Percentiles rank a stretch among this genome's conserved stretches.
phyloP scores from a whole-genome alignment of 2,888 invertebrate genomes.

The Polyommatus iphigenia region DNA sequence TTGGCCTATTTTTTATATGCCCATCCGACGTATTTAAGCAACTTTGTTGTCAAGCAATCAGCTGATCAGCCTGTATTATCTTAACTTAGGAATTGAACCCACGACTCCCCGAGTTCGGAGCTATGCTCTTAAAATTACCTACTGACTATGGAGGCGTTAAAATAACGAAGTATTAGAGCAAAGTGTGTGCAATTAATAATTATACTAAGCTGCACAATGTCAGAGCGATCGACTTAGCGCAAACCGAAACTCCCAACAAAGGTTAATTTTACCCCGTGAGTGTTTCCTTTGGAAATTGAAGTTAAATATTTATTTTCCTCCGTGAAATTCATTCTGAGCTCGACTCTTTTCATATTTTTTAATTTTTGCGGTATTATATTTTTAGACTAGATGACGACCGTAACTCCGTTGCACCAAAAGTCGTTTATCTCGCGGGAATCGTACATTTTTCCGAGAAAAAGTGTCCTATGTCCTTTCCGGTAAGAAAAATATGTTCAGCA shows the following conservation, averaged over 20 bases:
- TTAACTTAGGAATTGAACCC: no score
- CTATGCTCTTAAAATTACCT: background rate
- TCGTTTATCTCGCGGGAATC: no score
- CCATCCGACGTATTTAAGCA: no score
- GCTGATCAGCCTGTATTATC: no score
- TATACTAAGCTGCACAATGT: background rate
- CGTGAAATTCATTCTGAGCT: background rate
- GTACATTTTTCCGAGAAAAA: no score
- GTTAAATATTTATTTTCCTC: constrained; percentile 26
- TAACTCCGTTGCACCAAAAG: no score
- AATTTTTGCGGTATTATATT: background rate
- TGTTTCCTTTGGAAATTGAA: constrained; percentile 25
- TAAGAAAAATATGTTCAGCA: no score
- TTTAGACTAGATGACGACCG: background rate
- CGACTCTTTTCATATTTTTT: constrained; percentile 48
- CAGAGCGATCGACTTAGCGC: background rate
- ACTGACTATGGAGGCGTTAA: background rate
- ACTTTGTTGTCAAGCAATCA: no score
- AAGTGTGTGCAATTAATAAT: background rate
- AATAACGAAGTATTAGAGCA: background rate
- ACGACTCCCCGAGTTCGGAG: no score
- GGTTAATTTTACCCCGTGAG: constrained; percentile 4
- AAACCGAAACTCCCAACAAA: constrained; percentile 20
- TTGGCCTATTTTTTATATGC: no score
- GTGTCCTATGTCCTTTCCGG: no score